These are phyloP conservation scores for Limanda limanda DNA, from an alignment of 2,113 vertebrate species.

Conservation along the genomic window DNA sequence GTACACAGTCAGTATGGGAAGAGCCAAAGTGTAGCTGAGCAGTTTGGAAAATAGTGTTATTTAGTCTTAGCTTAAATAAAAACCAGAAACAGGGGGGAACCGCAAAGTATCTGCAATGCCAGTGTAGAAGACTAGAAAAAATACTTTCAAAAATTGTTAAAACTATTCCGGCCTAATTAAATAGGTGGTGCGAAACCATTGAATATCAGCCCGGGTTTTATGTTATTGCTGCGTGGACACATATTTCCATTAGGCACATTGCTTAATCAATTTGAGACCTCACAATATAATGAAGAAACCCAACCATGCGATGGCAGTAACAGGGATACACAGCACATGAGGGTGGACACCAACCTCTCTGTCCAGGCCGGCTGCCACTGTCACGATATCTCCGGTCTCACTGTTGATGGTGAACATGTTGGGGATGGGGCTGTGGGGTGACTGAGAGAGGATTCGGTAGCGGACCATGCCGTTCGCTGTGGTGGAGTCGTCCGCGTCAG, in stretches of 20 bases:
- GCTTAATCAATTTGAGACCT: too few species aligned
- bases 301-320: too few species aligned
- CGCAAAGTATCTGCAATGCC: background rate
- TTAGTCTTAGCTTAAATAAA: background rate
- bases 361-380: conserved; percentile 95
- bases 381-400: conserved; percentile 95
- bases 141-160: background rate
- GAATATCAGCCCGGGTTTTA: background rate
- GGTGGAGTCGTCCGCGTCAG: conserved; percentile 91
- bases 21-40: background rate
- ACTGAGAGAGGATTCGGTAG: conserved; percentile 95
- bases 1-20: background rate
- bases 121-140: background rate
- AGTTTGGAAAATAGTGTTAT: background rate
- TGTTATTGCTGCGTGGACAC: background rate
- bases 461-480: conserved; percentile 96
- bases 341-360: conserved; percentile 88
- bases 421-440: conserved; percentile 93
- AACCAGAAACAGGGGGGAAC: background rate
- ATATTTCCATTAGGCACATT: too few species aligned
- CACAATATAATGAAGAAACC: too few species aligned
- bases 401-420: conserved; percentile 99
- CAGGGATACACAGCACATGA: background rate
- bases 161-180: background rate
- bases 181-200: background rate